phyloP scores from a whole-genome alignment of 2,113 vertebrate genomes.

The Oriolus oriolus region DNA sequence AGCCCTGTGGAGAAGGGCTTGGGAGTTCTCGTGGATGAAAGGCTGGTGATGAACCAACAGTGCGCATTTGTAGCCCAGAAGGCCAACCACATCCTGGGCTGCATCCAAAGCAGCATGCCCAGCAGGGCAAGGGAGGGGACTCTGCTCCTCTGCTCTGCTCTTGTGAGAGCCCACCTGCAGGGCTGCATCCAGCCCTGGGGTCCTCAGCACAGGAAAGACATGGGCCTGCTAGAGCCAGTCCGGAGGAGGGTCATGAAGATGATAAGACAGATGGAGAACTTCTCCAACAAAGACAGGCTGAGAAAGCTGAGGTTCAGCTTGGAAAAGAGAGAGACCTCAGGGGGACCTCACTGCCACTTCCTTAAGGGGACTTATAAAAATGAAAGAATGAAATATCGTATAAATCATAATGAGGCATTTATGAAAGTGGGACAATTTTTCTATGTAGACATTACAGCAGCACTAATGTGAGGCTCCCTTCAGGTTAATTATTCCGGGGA shows the following conservation, averaged over 20 bases:
- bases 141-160: not conserved
- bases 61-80: not conserved
- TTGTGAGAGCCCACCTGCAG: not conserved
- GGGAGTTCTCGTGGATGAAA: accelerated
- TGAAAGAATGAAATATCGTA: not conserved
- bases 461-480: accelerated
- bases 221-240: not conserved
- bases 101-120: not conserved
- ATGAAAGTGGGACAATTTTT: not conserved
- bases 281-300: not conserved
- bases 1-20: accelerated
- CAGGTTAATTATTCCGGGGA: not conserved
- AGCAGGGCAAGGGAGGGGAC: not conserved
- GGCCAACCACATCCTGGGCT: not conserved
- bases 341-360: not conserved
- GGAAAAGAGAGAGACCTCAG: not conserved
- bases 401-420: not conserved
- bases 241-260: not conserved
- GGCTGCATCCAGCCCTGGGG: not conserved
- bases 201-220: not conserved
- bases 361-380: not conserved
- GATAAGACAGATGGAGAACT: not conserved
- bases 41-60: not conserved
- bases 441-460: not conserved
- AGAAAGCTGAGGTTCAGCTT: not conserved